Conservation (phyloP, 30 jellyfish, hydroid and myxozoan genomes). For the Nemopilema nomurai region DNA sequence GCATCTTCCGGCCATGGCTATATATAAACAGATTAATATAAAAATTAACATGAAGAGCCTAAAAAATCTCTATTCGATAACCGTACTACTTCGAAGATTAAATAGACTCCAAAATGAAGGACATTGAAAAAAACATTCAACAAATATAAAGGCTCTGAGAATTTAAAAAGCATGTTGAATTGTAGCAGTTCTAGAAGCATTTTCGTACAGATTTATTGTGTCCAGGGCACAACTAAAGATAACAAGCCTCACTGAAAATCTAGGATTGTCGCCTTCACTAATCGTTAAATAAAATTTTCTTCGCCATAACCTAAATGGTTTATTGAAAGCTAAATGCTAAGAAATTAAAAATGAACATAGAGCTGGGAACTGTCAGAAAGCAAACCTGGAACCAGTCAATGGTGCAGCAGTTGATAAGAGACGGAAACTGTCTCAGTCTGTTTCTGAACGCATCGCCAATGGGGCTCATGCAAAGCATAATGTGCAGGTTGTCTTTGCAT, state of each 20-base stretch:
- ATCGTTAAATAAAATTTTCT: too few species aligned
- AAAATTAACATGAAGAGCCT: background rate
- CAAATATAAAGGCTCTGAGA: too few species aligned
- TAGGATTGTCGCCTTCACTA: too few species aligned
- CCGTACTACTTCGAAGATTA: too few species aligned
- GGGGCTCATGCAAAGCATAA: slow-evolving; percentile 96
- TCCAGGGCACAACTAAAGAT: too few species aligned
- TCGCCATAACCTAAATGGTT: too few species aligned
- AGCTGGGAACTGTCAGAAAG: background rate
- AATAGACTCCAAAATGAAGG: too few species aligned
- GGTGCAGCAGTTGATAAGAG: slow-evolving; percentile 96
- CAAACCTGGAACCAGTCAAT: slow-evolving; percentile 97
- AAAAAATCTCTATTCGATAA: background rate
- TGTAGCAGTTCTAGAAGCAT: too few species aligned
- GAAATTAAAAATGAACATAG: background rate
- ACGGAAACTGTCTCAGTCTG: slow-evolving; percentile 94
- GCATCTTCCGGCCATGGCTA: slow-evolving; percentile 99
- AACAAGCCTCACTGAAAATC: too few species aligned
- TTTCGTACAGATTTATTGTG: too few species aligned
- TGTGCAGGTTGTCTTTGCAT: slow-evolving; percentile 89
- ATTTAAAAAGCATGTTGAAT: too few species aligned
- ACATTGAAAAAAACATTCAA: too few species aligned
- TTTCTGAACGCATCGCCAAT: slow-evolving; percentile 92
- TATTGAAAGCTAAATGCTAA: background rate
- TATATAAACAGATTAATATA: background rate